A percentile compares a stretch with the other conserved stretches of the same genome.
Evolutionary conservation across 2,888 invertebrate genomes (phyloP).

Genomic region (Zaprionus bogoriensis): DNA sequence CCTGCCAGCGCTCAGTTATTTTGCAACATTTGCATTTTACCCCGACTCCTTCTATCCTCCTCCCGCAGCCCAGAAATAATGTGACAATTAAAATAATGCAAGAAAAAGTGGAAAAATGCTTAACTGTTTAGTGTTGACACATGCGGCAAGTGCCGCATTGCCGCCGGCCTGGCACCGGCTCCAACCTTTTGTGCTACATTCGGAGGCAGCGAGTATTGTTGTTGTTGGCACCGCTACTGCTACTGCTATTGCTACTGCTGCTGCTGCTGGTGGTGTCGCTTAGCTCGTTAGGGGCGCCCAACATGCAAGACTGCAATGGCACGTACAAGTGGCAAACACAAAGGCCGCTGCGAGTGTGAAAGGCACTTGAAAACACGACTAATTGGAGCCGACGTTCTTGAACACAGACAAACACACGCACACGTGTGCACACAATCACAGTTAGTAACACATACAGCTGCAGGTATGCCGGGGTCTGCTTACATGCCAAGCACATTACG

Average conservation of each 20-base stretch:
- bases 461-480: background rate
- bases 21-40: slow-evolving; percentile 57
- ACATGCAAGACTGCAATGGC: slow-evolving; percentile 49
- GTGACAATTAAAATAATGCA: slow-evolving; percentile 51
- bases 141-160: slow-evolving; percentile 58
- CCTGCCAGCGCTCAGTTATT: slow-evolving; percentile 32
- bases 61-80: slow-evolving; percentile 4
- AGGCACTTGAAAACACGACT: slow-evolving; percentile 71
- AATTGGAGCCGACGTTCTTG: slow-evolving; percentile 61
- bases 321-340: slow-evolving; percentile 51
- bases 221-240: slow-evolving; percentile 26
- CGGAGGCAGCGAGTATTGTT: slow-evolving; percentile 12
- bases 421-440: no score
- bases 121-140: slow-evolving; percentile 60
- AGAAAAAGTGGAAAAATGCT: slow-evolving; percentile 32
- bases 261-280: slow-evolving; percentile 43
- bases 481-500: slow-evolving; percentile 45
- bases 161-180: slow-evolving; percentile 45
- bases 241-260: slow-evolving; percentile 28
- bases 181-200: slow-evolving; percentile 50
- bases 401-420: background rate
- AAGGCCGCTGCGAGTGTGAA: slow-evolving; percentile 43
- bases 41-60: background rate
- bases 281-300: slow-evolving; percentile 65
- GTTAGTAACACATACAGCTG: background rate